These are phyloP conservation scores for Saccostrea glomerata DNA, from an alignment of 1,140 invertebrate genomes.

Conservation along the genomic window DNA sequence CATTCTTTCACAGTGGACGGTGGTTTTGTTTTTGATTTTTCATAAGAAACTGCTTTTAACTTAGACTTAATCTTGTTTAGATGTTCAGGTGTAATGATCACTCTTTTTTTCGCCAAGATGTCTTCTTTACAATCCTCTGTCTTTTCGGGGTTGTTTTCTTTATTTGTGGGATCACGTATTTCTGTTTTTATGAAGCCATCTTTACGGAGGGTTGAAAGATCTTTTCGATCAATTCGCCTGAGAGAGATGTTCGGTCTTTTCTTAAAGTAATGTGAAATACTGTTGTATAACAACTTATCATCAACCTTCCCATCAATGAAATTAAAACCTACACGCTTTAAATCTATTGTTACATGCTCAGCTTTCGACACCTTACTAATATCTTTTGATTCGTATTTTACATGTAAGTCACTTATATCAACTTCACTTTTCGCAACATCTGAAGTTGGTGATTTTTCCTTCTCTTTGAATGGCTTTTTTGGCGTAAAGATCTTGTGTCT, in stretches of 20 bases:
- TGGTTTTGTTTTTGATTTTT: background rate
- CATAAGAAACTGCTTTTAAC: background rate
- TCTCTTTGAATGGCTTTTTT: constrained; percentile 18
- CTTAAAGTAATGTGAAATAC: constrained; percentile 23
- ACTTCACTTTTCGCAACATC: background rate
- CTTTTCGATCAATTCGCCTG: background rate
- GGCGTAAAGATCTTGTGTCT: background rate
- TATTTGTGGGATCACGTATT: background rate
- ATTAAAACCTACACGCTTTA: constrained; percentile 8
- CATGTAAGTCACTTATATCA: background rate
- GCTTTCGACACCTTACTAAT: background rate
- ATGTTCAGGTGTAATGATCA: background rate
- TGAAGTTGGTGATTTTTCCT: background rate
- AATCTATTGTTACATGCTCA: constrained; percentile 11
- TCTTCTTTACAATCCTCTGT: background rate
- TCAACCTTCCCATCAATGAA: background rate
- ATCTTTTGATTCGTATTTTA: background rate
- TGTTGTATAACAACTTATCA: background rate
- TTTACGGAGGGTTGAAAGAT: background rate
- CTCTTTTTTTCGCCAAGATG: background rate
- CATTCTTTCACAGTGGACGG: background rate
- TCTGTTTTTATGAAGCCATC: constrained; percentile 13
- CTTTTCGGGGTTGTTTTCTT: background rate
- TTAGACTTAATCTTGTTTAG: constrained; percentile 9
- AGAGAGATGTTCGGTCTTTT: constrained; percentile 5